Evolutionary conservation across 2,888 invertebrate genomes (phyloP).

Genomic region (Rosalia funebris): DNA sequence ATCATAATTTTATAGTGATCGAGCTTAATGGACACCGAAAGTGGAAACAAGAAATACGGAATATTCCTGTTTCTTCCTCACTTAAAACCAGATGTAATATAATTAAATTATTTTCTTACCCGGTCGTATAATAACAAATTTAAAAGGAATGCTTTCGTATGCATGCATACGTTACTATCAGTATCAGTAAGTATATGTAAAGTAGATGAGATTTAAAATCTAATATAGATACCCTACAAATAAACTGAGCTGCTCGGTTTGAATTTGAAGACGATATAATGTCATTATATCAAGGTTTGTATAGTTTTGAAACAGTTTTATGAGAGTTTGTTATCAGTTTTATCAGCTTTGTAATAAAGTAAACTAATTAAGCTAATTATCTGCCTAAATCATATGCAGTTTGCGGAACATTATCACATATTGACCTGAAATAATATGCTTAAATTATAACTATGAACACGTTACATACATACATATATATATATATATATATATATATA

Average conservation of each 20-base stretch:
- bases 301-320: not conserved
- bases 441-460: not conserved
- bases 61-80: not conserved
- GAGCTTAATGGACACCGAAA: slow-evolving; percentile 7
- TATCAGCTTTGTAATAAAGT: not conserved
- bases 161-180: too few species aligned
- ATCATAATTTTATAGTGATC: slow-evolving; percentile 12
- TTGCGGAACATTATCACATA: not conserved
- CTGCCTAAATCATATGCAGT: not conserved
- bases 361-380: not conserved
- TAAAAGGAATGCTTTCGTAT: too few species aligned
- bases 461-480: too few species aligned
- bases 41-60: slow-evolving; percentile 7
- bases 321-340: not conserved
- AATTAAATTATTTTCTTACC: not conserved
- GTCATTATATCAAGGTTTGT: not conserved
- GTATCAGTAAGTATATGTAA: too few species aligned
- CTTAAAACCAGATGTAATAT: not conserved
- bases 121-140: not conserved
- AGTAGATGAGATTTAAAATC: too few species aligned
- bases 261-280: too few species aligned
- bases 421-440: not conserved
- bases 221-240: too few species aligned
- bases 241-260: too few species aligned
- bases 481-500: too few species aligned